These are phyloP conservation scores for Odobenus rosmarus DNA, from an alignment of 2,113 vertebrate species.

Conservation along the genomic window DNA sequence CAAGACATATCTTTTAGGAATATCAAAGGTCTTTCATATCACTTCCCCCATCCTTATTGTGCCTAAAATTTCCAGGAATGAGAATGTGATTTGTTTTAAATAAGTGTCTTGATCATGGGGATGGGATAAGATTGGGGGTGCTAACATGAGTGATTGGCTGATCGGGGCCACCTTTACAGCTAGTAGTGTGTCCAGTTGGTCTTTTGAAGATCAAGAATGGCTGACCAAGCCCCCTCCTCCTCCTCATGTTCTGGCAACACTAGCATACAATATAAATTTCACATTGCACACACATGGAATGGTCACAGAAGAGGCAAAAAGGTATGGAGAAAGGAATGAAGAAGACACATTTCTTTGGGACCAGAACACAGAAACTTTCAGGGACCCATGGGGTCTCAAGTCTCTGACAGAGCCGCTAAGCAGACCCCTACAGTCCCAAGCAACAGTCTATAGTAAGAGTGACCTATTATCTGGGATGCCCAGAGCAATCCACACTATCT, in stretches of 20 bases:
- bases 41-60: neutral
- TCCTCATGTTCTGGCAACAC: neutral
- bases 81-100: neutral
- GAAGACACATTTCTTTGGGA: neutral
- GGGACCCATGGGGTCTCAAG: neutral
- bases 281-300: accelerated
- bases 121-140: no score
- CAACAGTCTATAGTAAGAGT: accelerated
- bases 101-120: neutral
- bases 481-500: neutral
- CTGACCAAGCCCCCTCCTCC: neutral
- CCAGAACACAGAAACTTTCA: neutral
- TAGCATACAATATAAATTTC: neutral
- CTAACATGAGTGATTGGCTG: neutral
- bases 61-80: neutral
- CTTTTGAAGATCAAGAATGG: neutral
- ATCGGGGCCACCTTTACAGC: neutral
- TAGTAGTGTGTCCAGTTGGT: neutral
- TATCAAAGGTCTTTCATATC: neutral
- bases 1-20: neutral
- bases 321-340: neutral
- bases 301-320: neutral
- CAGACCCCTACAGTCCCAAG: neutral
- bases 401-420: neutral
- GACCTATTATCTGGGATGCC: accelerated